Evolutionary conservation across 1,140 invertebrate species (phyloP), one percentile per base, ranked within the genome.

Genomic region (Lordiphosa collinella): DNA sequence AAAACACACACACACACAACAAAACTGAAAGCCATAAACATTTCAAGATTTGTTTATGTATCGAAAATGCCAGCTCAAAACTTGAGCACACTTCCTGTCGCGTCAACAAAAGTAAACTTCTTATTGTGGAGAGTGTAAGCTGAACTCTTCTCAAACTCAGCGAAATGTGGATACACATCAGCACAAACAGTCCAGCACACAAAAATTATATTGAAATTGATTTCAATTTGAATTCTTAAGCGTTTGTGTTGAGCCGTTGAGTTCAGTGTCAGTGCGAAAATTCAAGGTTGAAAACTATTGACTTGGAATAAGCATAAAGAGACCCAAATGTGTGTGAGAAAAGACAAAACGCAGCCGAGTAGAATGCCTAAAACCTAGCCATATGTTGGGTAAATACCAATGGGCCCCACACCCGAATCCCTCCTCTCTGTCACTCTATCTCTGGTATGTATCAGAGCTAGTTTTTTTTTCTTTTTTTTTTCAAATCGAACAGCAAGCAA

Each of bases 201-300:
- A 29, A 44, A 79, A 79, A 61, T 60, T 52, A 68, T 74, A 80
- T 80, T 82, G 59, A 69, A 70, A 80, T 80, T 80, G 75, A 80
- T 80, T 80, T 80, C 75, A 79, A 78, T 79, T 78, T 78, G 58
- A 78, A 79, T 78, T 67, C 68, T 56, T 58, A 71, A 60, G 55
- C 25, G 25, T 7, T 29, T 22, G 18, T 22, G 18, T 22, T 22
- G 18, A 22, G 18, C 18, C 18, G 18, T 29, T 50, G 60, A 70
- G 75, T 80, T 80, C 75, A 80, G 65, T 80, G 75, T 80, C 75
- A 70, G 55, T 62, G 64, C 56, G 53, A 80, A 82, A 74, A 70
- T 61, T 75, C 75, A 80, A 80, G 75, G 75, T 50, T 74, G 50
- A 55, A 70, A 74, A 75, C 29, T 70, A 59, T 79, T 79, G 73